Evolutionary conservation across 2,797 vertebrate genomes (phyloP).

Genomic region (Odontamblyopus rebecca): DNA sequence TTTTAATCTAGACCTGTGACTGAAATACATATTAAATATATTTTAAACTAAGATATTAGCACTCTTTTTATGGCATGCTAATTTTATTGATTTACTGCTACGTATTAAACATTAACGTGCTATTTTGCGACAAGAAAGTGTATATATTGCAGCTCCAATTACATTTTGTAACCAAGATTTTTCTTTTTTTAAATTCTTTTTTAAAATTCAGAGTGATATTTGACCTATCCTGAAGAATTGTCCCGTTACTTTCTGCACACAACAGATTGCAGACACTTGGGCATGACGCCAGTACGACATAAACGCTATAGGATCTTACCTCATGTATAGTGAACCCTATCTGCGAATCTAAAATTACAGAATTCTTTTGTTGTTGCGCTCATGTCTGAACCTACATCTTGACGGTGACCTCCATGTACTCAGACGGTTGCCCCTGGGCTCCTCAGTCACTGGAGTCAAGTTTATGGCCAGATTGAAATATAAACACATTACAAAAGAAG

Average conservation of each 20-base stretch:
- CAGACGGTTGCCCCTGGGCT: slow-evolving; percentile 44
- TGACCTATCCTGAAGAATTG: not conserved
- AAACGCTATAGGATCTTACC: slow-evolving; percentile 51
- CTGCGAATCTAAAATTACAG: slow-evolving; percentile 58
- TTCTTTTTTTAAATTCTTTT: too few relatives aligned
- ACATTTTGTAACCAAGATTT: too few relatives aligned
- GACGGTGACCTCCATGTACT: slow-evolving; percentile 46
- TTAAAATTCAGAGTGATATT: too few relatives aligned
- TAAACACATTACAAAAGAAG: slow-evolving; percentile 53
- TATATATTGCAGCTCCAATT: too few relatives aligned
- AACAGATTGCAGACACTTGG: slow-evolving; percentile 24
- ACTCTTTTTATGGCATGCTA: too few relatives aligned
- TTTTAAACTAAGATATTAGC: too few relatives aligned
- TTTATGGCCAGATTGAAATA: slow-evolving; percentile 47
- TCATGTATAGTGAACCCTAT: slow-evolving; percentile 57
- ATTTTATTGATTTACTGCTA: too few relatives aligned
- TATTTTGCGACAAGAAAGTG: too few relatives aligned
- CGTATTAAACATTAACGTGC: too few relatives aligned
- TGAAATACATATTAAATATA: too few relatives aligned
- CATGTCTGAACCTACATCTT: slow-evolving; percentile 47
- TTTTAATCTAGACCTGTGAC: too few relatives aligned
- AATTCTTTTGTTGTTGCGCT: slow-evolving; percentile 66
- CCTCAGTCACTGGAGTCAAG: slow-evolving; percentile 39
- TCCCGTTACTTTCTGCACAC: not conserved
- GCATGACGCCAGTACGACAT: slow-evolving; percentile 18